Conservation (phyloP, 2,113 vertebrate species). For the Pelmatolapia mariae region DNA sequence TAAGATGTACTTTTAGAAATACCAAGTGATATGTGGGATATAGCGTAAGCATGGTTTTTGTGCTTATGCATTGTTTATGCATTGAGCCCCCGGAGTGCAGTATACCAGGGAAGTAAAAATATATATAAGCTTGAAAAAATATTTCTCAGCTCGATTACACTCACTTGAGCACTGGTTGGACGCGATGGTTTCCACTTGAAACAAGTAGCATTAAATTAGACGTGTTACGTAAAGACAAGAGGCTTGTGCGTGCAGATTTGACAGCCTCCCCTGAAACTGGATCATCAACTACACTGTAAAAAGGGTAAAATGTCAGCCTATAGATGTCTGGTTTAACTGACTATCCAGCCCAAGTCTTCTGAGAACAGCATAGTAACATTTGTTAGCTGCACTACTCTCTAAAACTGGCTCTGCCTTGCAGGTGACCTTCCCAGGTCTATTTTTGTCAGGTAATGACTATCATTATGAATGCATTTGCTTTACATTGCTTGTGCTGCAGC, state of each 20-base stretch:
- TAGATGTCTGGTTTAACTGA: conserved; percentile 24
- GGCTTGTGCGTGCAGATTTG: neutral
- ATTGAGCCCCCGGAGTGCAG: neutral
- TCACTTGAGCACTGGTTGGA: conserved; percentile 13
- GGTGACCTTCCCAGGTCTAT: conserved; percentile 54
- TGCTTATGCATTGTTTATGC: neutral
- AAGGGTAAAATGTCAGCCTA: conserved; percentile 6
- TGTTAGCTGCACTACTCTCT: conserved; percentile 18
- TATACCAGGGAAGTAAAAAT: neutral
- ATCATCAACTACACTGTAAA: neutral
- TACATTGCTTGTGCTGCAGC: conserved; percentile 4
- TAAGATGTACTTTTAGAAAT: neutral
- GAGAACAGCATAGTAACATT: conserved; percentile 28
- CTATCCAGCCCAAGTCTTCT: neutral
- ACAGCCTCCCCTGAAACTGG: neutral
- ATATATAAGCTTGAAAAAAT: neutral
- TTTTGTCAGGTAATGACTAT: conserved; percentile 53
- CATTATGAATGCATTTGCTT: conserved; percentile 41
- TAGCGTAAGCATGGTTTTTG: neutral
- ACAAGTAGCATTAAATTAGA: conserved; percentile 35
- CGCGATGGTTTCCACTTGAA: conserved; percentile 17
- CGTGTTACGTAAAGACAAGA: conserved; percentile 36
- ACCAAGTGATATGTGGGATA: neutral
- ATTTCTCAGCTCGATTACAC: neutral
- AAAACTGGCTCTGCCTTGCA: conserved; percentile 24